These are phyloP conservation scores for Colaptes auratus DNA, from an alignment of 2,113 vertebrate genomes.

Conservation along the genomic window DNA sequence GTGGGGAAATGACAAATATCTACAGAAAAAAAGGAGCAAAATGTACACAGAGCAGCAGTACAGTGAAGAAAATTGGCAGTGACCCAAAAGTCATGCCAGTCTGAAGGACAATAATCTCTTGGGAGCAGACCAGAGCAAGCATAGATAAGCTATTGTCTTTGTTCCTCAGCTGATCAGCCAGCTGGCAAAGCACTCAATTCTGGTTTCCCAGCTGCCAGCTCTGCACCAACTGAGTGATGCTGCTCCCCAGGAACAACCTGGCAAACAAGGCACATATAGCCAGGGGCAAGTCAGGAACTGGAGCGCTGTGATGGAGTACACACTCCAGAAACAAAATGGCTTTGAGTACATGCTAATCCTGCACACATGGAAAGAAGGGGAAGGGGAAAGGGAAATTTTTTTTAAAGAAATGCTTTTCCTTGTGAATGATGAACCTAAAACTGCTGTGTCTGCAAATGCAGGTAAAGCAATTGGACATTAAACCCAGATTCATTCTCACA, in stretches of 20 bases:
- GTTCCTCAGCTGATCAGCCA: conserved; percentile 37
- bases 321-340: not conserved
- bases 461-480: not conserved
- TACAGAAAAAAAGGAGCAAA: not conserved
- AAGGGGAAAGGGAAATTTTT: no score
- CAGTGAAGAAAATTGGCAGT: not conserved
- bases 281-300: not conserved
- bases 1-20: not conserved
- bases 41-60: not conserved
- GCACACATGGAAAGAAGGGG: not conserved
- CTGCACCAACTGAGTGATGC: not conserved
- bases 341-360: not conserved
- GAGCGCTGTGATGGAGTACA: accelerated
- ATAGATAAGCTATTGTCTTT: conserved; percentile 46
- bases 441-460: not conserved
- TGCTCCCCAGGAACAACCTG: not conserved
- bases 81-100: not conserved
- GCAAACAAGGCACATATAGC: not conserved
- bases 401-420: not conserved
- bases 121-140: not conserved
- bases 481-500: not conserved
- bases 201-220: not conserved
- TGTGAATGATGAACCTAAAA: not conserved
- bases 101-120: conserved; percentile 5
- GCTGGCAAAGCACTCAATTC: not conserved